Conservation (phyloP, 2,888 invertebrate species). For the Nineta flava region DNA sequence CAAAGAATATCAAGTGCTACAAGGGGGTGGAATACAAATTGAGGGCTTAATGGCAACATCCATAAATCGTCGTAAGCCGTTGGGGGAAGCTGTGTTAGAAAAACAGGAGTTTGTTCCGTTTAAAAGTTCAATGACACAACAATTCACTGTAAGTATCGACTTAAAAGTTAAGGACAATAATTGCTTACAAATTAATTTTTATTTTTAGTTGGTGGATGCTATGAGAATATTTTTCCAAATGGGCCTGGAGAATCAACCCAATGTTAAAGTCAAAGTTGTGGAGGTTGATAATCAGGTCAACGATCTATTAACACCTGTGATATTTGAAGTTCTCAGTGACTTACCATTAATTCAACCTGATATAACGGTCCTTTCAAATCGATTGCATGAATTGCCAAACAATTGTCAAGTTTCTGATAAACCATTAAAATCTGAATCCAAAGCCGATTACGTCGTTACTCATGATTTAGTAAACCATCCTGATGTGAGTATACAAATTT, state of each 20-base stretch:
- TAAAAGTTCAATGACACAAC: conserved; percentile 13
- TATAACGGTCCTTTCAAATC: conserved; percentile 37
- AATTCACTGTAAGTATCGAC: background rate
- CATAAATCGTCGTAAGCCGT: conserved; percentile 49
- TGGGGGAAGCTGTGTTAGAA: conserved; percentile 63
- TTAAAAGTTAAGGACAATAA: too few relatives aligned
- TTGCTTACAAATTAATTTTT: too few relatives aligned
- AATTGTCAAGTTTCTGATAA: conserved; percentile 43
- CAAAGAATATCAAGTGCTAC: conserved; percentile 25
- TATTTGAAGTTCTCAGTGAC: conserved; percentile 45
- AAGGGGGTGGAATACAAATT: conserved; percentile 62
- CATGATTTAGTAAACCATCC: conserved; percentile 30
- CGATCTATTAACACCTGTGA: conserved; percentile 33
- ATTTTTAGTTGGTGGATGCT: conserved; percentile 18
- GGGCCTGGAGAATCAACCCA: conserved; percentile 51
- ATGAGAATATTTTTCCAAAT: conserved; percentile 49
- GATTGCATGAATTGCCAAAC: conserved; percentile 30
- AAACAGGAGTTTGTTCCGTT: conserved; percentile 58
- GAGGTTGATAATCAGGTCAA: conserved; percentile 20
- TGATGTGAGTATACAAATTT: conserved; percentile 23
- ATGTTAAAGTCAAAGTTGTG: conserved; percentile 41
- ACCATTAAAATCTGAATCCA: conserved; percentile 28
- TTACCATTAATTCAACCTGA: conserved; percentile 54
- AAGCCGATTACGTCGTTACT: conserved; percentile 17
- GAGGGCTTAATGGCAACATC: conserved; percentile 60